Evolutionary conservation across 2,888 invertebrate species (phyloP).

Genomic region (Cosmia pyralina): DNA sequence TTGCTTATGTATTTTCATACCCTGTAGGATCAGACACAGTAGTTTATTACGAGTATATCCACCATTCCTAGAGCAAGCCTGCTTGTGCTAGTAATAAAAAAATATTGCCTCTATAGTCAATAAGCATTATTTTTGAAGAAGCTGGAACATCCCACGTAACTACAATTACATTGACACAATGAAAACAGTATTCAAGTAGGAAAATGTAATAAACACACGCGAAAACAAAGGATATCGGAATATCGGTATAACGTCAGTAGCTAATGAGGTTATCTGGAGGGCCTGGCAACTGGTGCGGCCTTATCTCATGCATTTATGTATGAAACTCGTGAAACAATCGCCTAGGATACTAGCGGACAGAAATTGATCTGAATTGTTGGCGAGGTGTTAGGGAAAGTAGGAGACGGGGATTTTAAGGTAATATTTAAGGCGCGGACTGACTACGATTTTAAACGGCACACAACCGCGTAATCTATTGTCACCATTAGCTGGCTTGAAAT

Average conservation of each 20-base stretch:
- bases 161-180: not conserved
- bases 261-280: constrained; percentile 57
- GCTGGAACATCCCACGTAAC: too few species aligned
- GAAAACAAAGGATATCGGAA: constrained; percentile 29
- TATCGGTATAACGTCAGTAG: constrained; percentile 37
- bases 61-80: too few species aligned
- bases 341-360: not conserved
- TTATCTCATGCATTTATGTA: constrained; percentile 50
- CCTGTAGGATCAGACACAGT: too few species aligned
- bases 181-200: constrained; percentile 14
- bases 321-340: constrained; percentile 26
- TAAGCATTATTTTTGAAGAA: too few species aligned
- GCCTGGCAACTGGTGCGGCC: constrained; percentile 30
- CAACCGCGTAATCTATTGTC: too few species aligned
- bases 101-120: too few species aligned
- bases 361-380: constrained; percentile 15
- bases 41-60: too few species aligned
- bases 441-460: too few species aligned
- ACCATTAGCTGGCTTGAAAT: too few species aligned
- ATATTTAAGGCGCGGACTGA: too few species aligned
- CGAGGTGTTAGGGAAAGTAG: not conserved
- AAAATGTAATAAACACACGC: constrained; percentile 20
- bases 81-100: too few species aligned
- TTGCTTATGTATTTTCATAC: too few species aligned
- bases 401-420: not conserved